Evolutionary conservation across 2,113 vertebrate genomes (phyloP).

Genomic region (Hassar affinis): DNA sequence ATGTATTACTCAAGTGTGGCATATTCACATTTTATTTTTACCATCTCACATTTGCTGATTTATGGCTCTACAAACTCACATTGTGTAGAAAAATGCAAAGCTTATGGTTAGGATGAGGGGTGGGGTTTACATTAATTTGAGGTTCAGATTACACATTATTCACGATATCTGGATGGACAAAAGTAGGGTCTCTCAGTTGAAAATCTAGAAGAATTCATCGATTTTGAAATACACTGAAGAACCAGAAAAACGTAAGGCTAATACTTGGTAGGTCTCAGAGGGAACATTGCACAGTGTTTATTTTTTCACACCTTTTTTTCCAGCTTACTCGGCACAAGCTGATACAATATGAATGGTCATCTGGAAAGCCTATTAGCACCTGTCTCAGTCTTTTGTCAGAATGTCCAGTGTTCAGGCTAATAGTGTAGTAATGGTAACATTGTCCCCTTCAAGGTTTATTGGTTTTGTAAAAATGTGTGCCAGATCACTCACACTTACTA

Average conservation of each 20-base stretch:
- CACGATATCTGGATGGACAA: not conserved
- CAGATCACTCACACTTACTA: not conserved
- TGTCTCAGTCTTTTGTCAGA: conserved; percentile 1
- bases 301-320: too few species aligned
- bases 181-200: not conserved
- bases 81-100: not conserved
- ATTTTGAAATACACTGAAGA: not conserved
- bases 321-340: too few species aligned
- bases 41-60: not conserved
- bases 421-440: not conserved
- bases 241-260: too few species aligned
- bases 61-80: not conserved
- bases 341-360: conserved; percentile 25
- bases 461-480: conserved; percentile 2
- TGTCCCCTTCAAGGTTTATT: not conserved
- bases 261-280: too few species aligned
- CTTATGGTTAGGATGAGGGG: too few species aligned
- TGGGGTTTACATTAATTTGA: not conserved
- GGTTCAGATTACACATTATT: not conserved
- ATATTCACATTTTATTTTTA: not conserved
- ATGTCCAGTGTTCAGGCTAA: conserved; percentile 2
- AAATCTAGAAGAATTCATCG: too few species aligned
- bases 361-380: conserved; percentile 13
- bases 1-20: not conserved
- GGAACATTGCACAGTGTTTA: too few species aligned